Conservation (phyloP, 2,113 vertebrate genomes). For the Pelvicachromis taeniatus region DNA sequence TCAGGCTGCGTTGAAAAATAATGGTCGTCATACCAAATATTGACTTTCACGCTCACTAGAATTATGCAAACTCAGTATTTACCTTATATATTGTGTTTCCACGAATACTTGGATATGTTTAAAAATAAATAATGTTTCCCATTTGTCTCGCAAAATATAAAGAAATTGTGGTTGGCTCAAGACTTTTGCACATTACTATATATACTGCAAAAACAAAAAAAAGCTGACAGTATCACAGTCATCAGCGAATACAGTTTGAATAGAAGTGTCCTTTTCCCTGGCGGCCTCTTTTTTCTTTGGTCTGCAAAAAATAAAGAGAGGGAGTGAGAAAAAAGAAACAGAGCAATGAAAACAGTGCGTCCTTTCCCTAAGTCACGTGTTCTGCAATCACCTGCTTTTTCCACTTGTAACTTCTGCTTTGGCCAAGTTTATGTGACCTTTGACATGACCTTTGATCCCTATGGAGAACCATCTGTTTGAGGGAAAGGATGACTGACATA, state of each 20-base stretch:
- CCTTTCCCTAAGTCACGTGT: conserved; percentile 16
- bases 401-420: conserved; percentile 47
- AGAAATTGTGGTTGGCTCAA: not conserved
- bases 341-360: conserved; percentile 11
- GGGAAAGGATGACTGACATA: conserved; percentile 41
- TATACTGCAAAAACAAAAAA: not conserved
- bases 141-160: not conserved
- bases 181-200: not conserved
- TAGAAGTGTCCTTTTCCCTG: not conserved
- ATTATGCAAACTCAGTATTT: not conserved
- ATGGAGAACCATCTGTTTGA: conserved; percentile 62
- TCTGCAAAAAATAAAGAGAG: conserved; percentile 35
- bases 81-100: not conserved
- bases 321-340: not conserved
- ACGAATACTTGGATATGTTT: not conserved
- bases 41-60: not conserved
- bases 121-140: not conserved
- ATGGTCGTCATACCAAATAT: not conserved
- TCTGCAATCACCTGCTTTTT: conserved; percentile 51
- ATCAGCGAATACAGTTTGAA: not conserved
- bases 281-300: not conserved
- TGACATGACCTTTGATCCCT: conserved; percentile 46
- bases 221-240: not conserved
- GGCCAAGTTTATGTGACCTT: conserved; percentile 46
- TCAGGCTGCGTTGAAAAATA: too few relatives aligned